Conservation (phyloP, 2,797 vertebrate genomes). For the Erpetoichthys calabaricus region DNA sequence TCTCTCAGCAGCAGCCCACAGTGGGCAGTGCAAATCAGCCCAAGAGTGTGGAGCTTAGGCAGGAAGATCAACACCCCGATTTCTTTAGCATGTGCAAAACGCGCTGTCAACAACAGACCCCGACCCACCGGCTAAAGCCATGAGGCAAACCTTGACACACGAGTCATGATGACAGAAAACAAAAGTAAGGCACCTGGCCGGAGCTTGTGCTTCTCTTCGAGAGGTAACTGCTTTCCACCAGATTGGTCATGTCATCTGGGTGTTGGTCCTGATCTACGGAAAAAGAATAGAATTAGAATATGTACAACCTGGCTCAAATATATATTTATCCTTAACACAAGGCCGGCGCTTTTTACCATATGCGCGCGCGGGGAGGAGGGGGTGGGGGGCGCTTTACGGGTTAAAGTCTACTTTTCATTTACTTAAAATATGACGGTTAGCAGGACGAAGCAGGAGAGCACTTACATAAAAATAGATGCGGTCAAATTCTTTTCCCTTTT, state of each 20-base stretch:
- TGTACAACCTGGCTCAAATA: neutral
- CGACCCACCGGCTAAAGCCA: neutral
- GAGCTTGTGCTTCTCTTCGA: constrained; percentile 51
- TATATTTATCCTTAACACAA: neutral
- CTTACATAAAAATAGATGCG: no score
- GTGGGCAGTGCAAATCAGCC: constrained; percentile 47
- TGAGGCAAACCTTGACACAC: neutral
- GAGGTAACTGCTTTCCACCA: constrained; percentile 46
- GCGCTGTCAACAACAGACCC: constrained; percentile 40
- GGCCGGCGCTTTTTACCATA: neutral
- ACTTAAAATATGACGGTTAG: constrained; percentile 12
- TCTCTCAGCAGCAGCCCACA: constrained; percentile 41
- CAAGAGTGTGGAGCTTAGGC: constrained; percentile 35
- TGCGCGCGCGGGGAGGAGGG: constrained; percentile 16
- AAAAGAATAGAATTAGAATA: neutral
- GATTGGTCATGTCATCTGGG: constrained; percentile 56
- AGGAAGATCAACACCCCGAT: constrained; percentile 49
- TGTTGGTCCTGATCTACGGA: constrained; percentile 39
- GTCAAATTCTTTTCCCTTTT: no score
- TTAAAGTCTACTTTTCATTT: neutral
- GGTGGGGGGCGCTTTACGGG: constrained; percentile 18
- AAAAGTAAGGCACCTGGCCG: constrained; percentile 40
- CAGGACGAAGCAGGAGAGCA: neutral
- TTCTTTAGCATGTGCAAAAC: constrained; percentile 44
- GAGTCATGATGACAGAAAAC: neutral